Base-by-base conservation (phyloP, 2,888 invertebrate genomes). In the Eubasilissa splendida region DNA sequence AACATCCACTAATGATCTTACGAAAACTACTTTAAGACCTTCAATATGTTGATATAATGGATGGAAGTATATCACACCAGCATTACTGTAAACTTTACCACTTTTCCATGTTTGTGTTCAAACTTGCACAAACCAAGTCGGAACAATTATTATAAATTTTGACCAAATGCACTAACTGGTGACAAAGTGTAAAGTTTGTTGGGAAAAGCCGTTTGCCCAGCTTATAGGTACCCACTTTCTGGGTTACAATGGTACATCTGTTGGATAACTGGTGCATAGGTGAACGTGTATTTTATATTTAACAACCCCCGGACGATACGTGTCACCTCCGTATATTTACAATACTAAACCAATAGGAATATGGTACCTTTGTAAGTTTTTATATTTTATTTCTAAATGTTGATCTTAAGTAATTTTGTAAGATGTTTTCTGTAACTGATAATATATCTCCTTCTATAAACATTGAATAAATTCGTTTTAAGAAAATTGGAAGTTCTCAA, bases 121-220 rank as follows among this genome's bases (percentile, higher is more conserved):
- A 75, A 75, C 52, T 75, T 60, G 75, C 75, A 60, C 50, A 14
- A 59, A 74, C 59, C 76, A 76, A 71, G 79, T 73, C 77, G 60
- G 59, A 80, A 80, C 81, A 81, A 81, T 83, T 79, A 81, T 83
- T 81, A 81, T 83, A 83, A 83, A 81, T 83, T 81, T 81, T 77
- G 81, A 75, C 79, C 75, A 79, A 83, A 83, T 83, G 77, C 80
- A 76, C 77, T 73, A 50, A 77, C 81, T 53, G 52, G 60, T 50
- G 56, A 74, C 80, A 80, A 82, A 84, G 83, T 84, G 81, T 81
- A 84, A 84, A 84, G 83, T 83, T 83, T 56, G 82, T 73, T 76
- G 70, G 76, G 76, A 81, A 82, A 82, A 82, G 79, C 77, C 73
- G 76, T 76, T 68, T 79, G 50, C 76, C 11, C 54, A 50, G 66